Percentiles rank a stretch among this genome's conserved stretches.
These are phyloP conservation scores for Natator depressus DNA, from an alignment of 2,113 vertebrate genomes.

Conservation along the genomic window DNA sequence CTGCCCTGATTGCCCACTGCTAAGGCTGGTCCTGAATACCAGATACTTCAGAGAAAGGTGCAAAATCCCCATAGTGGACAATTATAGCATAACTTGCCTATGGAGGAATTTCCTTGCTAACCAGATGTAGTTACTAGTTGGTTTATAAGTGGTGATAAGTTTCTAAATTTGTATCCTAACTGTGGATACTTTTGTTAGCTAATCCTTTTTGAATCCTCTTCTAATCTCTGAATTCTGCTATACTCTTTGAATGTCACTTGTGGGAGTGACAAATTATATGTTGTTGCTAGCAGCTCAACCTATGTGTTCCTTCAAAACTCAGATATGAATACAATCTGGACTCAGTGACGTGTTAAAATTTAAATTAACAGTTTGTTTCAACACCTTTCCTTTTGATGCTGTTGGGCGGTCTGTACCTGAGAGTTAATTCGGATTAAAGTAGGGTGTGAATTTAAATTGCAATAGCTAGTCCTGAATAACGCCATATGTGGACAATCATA, in stretches of 20 bases:
- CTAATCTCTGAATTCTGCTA: background rate
- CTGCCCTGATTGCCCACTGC: background rate
- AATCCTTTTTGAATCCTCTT: background rate
- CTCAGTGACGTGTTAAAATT: background rate
- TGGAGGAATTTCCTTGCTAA: background rate
- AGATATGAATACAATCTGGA: background rate
- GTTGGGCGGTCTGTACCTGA: background rate
- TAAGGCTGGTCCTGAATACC: background rate
- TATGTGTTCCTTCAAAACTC: background rate
- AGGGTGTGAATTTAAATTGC: too few species aligned
- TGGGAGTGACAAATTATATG: accelerated
- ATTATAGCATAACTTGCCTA: background rate
- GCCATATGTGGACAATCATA: too few species aligned
- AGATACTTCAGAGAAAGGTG: background rate
- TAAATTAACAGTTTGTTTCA: background rate
- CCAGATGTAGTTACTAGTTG: background rate
- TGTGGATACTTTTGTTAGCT: background rate
- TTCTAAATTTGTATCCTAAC: background rate
- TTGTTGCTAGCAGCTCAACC: background rate
- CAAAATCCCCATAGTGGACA: background rate
- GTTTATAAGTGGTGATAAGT: background rate
- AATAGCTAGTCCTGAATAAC: too few species aligned
- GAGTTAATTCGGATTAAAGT: background rate
- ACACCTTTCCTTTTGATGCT: background rate
- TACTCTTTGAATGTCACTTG: background rate